Conservation (phyloP, 1,140 invertebrate species). For the Aphaenogaster floridana region DNA sequence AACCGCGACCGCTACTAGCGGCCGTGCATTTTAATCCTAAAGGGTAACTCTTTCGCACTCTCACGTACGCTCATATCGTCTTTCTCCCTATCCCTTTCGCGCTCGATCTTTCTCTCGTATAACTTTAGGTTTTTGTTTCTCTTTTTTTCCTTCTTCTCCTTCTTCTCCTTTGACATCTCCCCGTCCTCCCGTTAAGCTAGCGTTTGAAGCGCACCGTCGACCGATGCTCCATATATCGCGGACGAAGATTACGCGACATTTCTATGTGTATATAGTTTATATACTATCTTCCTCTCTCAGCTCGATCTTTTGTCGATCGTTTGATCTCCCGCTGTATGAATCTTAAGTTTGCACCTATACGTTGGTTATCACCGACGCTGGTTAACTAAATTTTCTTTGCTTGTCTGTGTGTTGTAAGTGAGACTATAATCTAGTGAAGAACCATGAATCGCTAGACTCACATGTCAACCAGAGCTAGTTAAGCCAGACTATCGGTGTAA, state of each 20-base stretch:
- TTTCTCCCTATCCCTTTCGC: conserved; percentile 31
- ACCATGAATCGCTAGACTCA: conserved; percentile 38
- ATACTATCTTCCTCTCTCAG: conserved; percentile 44
- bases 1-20: conserved; percentile 50
- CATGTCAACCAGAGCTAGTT: conserved; percentile 31
- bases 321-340: conserved; percentile 55
- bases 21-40: conserved; percentile 63
- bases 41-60: conserved; percentile 44
- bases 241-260: conserved; percentile 66
- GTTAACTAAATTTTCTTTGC: conserved; percentile 38
- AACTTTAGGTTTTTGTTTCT: conserved; percentile 39
- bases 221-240: conserved; percentile 71
- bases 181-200: conserved; percentile 38
- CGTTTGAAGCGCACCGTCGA: conserved; percentile 58
- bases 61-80: conserved; percentile 40
- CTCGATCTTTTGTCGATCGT: conserved; percentile 34
- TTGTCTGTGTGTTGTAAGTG: conserved; percentile 12
- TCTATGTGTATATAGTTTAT: conserved; percentile 64
- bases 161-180: neutral
- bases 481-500: conserved; percentile 56
- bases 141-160: neutral
- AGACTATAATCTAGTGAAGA: conserved; percentile 44
- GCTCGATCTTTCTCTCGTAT: conserved; percentile 37
- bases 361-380: conserved; percentile 49
- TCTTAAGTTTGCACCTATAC: conserved; percentile 49